Conservation (phyloP, 2,797 vertebrate species). For the Anableps anableps region DNA sequence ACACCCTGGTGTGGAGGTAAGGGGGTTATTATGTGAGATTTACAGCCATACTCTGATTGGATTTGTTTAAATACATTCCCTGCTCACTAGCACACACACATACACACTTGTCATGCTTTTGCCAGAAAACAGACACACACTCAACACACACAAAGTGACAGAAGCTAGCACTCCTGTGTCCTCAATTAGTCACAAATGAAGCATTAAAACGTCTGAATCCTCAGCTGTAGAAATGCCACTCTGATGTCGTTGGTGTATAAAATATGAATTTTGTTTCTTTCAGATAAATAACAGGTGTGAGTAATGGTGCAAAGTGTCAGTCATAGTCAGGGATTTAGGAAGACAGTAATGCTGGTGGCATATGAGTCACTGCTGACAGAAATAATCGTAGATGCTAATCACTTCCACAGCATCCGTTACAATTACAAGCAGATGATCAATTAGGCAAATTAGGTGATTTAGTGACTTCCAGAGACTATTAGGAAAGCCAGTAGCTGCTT, state of each 20-base stretch:
- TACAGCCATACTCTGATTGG: constrained; percentile 60
- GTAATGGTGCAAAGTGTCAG: constrained; percentile 31
- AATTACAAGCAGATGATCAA: not conserved
- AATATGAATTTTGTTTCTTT: constrained; percentile 26
- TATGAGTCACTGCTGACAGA: constrained; percentile 1
- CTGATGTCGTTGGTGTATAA: constrained; percentile 40
- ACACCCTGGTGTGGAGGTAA: constrained; percentile 39
- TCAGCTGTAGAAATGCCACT: constrained; percentile 25
- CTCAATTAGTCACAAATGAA: constrained; percentile 45
- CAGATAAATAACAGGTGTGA: constrained; percentile 47
- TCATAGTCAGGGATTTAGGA: constrained; percentile 22
- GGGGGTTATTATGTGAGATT: constrained; percentile 44
- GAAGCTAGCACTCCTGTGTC: constrained; percentile 35
- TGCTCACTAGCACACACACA: constrained; percentile 1
- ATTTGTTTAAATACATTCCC: constrained; percentile 14
- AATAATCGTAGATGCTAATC: not conserved
- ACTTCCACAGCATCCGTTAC: not conserved
- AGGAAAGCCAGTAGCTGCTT: not conserved
- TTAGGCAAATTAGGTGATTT: not conserved
- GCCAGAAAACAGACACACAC: constrained; percentile 11
- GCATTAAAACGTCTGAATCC: constrained; percentile 46
- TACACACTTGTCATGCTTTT: constrained; percentile 11
- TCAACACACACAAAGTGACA: constrained; percentile 33
- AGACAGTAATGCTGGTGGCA: not conserved
- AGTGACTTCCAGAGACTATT: not conserved